Evolutionary conservation across 2,888 invertebrate species (phyloP).

Genomic region (Lycocerus yunnanus): DNA sequence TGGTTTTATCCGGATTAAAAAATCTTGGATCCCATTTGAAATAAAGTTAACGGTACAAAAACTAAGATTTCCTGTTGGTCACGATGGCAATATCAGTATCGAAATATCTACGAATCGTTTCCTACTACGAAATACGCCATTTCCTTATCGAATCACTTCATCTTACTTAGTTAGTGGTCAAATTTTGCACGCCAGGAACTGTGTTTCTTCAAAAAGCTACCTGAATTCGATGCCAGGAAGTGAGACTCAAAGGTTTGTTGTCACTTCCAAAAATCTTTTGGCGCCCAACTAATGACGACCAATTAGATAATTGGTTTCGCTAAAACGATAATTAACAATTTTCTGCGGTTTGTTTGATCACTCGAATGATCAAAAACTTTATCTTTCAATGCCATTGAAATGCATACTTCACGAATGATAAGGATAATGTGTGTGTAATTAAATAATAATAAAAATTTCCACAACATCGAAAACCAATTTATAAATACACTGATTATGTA

Average conservation of each 20-base stretch:
- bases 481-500: not conserved
- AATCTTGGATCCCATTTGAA: not conserved
- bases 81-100: not conserved
- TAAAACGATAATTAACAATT: not conserved
- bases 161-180: not conserved
- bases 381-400: not conserved
- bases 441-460: not conserved
- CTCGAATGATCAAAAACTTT: not conserved
- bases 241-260: not conserved
- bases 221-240: not conserved
- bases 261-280: not conserved
- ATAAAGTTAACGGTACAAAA: not conserved
- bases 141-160: not conserved
- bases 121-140: not conserved
- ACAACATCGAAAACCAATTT: not conserved
- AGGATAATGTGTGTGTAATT: not conserved
- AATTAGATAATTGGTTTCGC: not conserved
- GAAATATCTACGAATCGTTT: not conserved
- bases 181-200: not conserved
- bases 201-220: not conserved
- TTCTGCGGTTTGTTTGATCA: not conserved
- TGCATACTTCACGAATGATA: not conserved
- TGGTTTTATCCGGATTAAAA: conserved; percentile 3
- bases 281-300: not conserved
- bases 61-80: not conserved